Percentiles rank a stretch among this genome's conserved stretches.
Evolutionary conservation across 2,113 vertebrate species (phyloP).

Genomic region (Thalassarche chlororhynchos): DNA sequence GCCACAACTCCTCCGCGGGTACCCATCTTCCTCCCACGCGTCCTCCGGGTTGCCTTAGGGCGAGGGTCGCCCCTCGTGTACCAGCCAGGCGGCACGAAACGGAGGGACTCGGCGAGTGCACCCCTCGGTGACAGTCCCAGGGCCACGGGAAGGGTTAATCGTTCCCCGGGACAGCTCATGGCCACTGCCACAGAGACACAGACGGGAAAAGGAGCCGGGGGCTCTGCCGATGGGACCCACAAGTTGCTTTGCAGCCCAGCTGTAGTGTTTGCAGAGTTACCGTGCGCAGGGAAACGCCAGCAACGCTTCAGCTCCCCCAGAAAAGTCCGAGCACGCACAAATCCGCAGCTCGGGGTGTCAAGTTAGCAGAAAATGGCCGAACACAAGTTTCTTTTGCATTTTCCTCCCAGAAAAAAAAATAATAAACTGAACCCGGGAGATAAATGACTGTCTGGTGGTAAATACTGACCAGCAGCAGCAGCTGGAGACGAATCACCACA

Average conservation of each 20-base stretch:
- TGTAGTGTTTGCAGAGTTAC: neutral
- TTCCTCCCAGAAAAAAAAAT: neutral
- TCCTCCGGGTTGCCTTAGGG: neutral
- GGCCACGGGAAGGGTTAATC: neutral
- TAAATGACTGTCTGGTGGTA: neutral
- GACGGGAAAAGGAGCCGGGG: neutral
- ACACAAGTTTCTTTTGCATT: neutral
- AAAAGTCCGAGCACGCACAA: neutral
- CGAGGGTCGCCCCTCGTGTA: neutral
- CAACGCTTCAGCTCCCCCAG: neutral
- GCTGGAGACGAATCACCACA: neutral
- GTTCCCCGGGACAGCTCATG: neutral
- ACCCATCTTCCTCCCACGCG: neutral
- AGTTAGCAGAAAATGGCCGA: conserved; percentile 3
- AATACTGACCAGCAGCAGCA: conserved; percentile 2
- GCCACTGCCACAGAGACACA: neutral
- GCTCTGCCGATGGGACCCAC: neutral
- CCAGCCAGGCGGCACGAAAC: neutral
- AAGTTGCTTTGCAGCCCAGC: neutral
- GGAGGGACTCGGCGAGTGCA: neutral
- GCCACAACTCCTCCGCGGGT: neutral
- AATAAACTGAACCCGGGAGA: neutral
- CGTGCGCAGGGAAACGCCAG: neutral
- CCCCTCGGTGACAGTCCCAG: neutral
- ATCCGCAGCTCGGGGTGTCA: neutral